Evolutionary conservation across 2,888 invertebrate species (phyloP), one percentile per base, ranked within the genome.

Genomic region (Caenorhabditis auriculariae): DNA sequence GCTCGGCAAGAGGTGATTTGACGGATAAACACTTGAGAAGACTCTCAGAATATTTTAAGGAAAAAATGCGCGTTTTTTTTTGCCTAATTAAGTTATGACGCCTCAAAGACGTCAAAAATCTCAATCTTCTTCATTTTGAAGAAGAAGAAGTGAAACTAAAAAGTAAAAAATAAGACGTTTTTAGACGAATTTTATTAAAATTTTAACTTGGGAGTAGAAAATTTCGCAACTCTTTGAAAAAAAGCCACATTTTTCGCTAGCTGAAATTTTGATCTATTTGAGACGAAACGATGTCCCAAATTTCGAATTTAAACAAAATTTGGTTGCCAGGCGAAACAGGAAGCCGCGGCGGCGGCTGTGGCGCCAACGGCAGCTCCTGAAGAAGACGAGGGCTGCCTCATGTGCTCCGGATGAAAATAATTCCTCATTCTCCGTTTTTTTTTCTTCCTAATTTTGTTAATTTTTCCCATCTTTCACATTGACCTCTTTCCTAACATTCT

Each of bases 361-460:
- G n/a, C 19, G 45, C 7, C 45, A 12, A 26, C 15, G 27, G 37
- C 24, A 6, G 43, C 26, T 24, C 15, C 32, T 21, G 45, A 24
- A 6, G 56, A 71, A 35, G 75, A 73, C n/a, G 76, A 75, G 52
- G 78, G 74, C 17, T 78, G 78, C 52, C 56, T 78, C 26, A 77
- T 77, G 77, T 78, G 78, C 66, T 75, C 74, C 43, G 74, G 74
- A 42, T 75, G 69, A 74, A 17, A 41, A 19, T 21, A 32, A 32
- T 42, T 23, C 28, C 32, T 47, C 47, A 24, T 47, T 47, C 19
- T 47, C 47, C 37, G 26, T 37, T 21, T 15, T 38, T 15, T 38
- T 38, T 38, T 19, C 5, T 15, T 38, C 19, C 19, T n/a, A 4
- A 38, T 17, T 38, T 38, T 38, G 38, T 19, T n/a, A 5, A 41